These are phyloP conservation scores for Ascidia mentula DNA, from an alignment of 23 tunicate species.

Conservation along the genomic window DNA sequence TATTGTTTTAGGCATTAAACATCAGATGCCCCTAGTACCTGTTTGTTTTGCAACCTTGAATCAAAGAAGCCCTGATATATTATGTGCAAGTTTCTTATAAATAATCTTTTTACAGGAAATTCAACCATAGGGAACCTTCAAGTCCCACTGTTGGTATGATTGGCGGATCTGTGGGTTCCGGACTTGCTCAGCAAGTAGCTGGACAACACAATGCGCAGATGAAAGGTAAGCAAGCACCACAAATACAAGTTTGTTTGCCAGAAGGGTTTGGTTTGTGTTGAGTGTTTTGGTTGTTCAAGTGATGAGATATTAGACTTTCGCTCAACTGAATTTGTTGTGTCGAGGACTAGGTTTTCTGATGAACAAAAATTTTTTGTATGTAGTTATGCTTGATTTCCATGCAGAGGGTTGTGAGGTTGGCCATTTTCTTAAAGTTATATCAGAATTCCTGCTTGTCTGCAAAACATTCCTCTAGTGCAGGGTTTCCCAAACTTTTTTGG, in stretches of 20 bases:
- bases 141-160: conserved; percentile 66
- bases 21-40: no score
- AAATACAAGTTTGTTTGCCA: conserved; percentile 4
- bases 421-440: no score
- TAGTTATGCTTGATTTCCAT: no score
- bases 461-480: no score
- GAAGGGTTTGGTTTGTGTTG: neutral
- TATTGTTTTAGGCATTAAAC: no score
- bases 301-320: conserved; percentile 45
- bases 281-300: conserved; percentile 17
- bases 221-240: conserved; percentile 53
- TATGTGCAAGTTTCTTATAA: no score
- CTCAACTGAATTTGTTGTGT: conserved; percentile 39
- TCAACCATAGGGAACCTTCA: conserved; percentile 67
- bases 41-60: neutral
- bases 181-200: conserved; percentile 58
- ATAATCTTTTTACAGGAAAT: conserved; percentile 54
- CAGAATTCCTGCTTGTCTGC: no score
- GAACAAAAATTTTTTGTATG: no score
- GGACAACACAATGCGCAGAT: conserved; percentile 56
- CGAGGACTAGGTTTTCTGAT: conserved; percentile 28
- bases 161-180: conserved; percentile 54
- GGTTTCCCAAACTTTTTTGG: no score
- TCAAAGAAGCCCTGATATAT: no score
- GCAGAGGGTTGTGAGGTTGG: no score